Percentiles rank a stretch among this genome's conserved stretches.
Conservation (phyloP, 2,113 vertebrate species). For the Porphyrio hochstetteri region DNA sequence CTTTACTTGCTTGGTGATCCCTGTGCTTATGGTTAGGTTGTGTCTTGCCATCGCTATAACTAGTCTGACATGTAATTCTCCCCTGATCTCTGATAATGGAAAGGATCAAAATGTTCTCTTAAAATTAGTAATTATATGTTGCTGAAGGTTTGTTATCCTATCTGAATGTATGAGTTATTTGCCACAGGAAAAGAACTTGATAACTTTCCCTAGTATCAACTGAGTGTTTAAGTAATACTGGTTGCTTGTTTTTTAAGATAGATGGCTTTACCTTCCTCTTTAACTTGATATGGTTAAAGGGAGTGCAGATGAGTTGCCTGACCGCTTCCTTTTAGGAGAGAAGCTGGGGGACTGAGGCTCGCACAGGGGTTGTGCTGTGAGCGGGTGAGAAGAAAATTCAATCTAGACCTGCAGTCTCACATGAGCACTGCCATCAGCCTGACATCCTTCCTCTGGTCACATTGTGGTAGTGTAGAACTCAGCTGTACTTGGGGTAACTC, state of each 20-base stretch:
- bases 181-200: neutral
- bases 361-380: neutral
- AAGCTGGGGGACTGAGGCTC: neutral
- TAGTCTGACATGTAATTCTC: neutral
- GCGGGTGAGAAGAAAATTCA: neutral
- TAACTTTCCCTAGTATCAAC: neutral
- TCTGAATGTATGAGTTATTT: neutral
- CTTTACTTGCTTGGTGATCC: neutral
- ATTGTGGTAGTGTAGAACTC: neutral
- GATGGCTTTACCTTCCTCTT: neutral
- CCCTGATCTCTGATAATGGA: neutral
- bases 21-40: neutral
- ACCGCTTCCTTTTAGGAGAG: neutral
- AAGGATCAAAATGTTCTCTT: conserved; percentile 19
- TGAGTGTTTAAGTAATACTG: neutral
- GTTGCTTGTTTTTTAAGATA: neutral
- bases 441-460: neutral
- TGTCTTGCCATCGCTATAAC: neutral
- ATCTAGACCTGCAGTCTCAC: fast-evolving
- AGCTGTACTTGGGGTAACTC: neutral
- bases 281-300: neutral
- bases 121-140: neutral
- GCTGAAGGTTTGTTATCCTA: neutral
- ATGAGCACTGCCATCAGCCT: fast-evolving
- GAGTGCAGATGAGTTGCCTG: neutral